Conservation (phyloP, 2,888 invertebrate genomes). For the Dolichopus griseipennis region DNA sequence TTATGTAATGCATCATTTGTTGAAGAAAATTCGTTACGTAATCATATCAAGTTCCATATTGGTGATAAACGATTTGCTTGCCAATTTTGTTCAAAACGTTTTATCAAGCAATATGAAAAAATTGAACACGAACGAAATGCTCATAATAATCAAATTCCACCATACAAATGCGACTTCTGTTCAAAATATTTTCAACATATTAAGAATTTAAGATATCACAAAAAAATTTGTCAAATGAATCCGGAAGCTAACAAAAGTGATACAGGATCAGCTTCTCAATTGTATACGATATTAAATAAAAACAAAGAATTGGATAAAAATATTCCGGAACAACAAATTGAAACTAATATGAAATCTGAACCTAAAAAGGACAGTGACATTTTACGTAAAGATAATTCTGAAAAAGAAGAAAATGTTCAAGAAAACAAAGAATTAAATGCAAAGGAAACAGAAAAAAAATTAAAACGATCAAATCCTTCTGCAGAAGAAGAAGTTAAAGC, state of each 20-base stretch:
- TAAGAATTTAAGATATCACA: background rate
- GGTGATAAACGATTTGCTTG: background rate
- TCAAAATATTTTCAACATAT: background rate
- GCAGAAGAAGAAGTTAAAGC: background rate
- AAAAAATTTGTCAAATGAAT: background rate
- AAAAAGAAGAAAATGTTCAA: background rate
- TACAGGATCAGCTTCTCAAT: background rate
- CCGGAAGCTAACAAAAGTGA: background rate
- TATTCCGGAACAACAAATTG: background rate
- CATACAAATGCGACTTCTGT: background rate
- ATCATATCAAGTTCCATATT: background rate
- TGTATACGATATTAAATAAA: constrained; percentile 7
- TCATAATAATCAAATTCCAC: constrained; percentile 3
- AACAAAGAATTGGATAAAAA: background rate
- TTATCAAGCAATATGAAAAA: background rate
- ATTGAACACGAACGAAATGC: background rate
- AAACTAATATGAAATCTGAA: background rate
- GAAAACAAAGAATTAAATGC: background rate
- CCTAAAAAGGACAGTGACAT: background rate
- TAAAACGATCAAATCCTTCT: background rate
- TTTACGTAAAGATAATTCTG: background rate
- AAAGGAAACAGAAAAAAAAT: background rate
- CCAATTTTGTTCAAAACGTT: constrained; percentile 1
- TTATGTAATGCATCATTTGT: background rate
- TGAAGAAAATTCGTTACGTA: constrained; percentile 7